phyloP scores from a whole-genome alignment of 92 coral and sea anemone genomes.

The Porites evermanni region DNA sequence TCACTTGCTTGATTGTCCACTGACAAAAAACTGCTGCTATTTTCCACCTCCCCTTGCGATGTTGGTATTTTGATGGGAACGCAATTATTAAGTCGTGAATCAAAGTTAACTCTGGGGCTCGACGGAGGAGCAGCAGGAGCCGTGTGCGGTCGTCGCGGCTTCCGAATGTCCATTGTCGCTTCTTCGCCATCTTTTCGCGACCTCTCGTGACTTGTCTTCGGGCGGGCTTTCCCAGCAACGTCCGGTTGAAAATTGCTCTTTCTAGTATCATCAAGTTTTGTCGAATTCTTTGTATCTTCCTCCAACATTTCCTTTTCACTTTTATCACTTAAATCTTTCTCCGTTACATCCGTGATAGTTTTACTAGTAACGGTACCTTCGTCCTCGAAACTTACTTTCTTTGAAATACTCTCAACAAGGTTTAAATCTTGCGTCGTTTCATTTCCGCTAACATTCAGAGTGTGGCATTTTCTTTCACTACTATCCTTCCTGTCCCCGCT shows the following conservation, averaged over 20 bases:
- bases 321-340: background rate
- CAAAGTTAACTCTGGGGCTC: conserved; percentile 11
- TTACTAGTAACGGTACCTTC: background rate
- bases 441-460: background rate
- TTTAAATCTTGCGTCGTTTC: background rate
- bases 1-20: conserved; percentile 1
- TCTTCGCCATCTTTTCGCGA: conserved; percentile 16
- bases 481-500: background rate
- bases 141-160: conserved; percentile 59
- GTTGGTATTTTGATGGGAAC: conserved; percentile 67
- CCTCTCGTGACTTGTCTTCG: conserved; percentile 29
- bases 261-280: background rate
- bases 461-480: background rate
- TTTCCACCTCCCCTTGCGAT: conserved; percentile 41
- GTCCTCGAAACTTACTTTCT: conserved; percentile 81
- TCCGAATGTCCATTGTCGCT: background rate
- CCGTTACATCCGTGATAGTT: background rate
- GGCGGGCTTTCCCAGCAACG: conserved; percentile 13
- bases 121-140: conserved; percentile 77
- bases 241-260: background rate
- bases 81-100: conserved; percentile 22
- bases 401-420: background rate
- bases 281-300: background rate
- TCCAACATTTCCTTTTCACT: too few relatives aligned
- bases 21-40: background rate